Base-by-base conservation (phyloP, 2,113 vertebrate genomes). In the Lates calcarifer region DNA sequence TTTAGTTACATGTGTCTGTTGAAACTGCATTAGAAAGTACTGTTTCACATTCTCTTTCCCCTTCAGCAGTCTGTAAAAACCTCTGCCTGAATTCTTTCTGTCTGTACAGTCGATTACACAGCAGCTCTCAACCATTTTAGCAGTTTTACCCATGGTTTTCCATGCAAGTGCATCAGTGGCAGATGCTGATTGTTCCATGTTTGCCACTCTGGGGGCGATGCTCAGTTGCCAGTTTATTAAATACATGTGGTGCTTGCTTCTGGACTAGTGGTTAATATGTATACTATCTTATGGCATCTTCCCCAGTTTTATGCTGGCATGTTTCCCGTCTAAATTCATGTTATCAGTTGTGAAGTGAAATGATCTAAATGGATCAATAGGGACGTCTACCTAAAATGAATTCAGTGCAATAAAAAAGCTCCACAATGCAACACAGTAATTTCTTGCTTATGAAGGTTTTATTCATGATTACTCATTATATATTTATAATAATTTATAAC, bases 81-180 rank as follows among this genome's bases (percentile, higher is more conserved):
- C 43, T 87, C 72, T 81, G 76, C 55, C 63, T 87, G 24, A 68
- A 41, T 82, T 79, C 45, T 70, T 0, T 80, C 73, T 79, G 57
- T 79, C 74, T 47, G 45, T 83, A 61, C 84, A 85, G 79, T 87
- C 9, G 33, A 87, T 87, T 85, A 66, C 79, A 74, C 82, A 79
- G 53, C 62, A 29, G 62, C 65, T 60, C 78, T 20, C 20, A 47
- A 47, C 18, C 45, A 7, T 20, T 47, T 47, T 20, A 47, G 6
- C 5, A 45, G 43, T 77, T 60, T 62, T 67, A 70, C 65, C 65
- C 47, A 61, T 76, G 61, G 71, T 78, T 79, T 85, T 79, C 82
- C 69, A 62, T 31, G 31, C 77, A 70, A 79, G 82, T 56, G 82
- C 75, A 68, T 66, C 74, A 15, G 20, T 62, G 70, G 26, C 33